Base-by-base conservation (phyloP, 2,113 vertebrate species). In the Burhinus oedicnemus region DNA sequence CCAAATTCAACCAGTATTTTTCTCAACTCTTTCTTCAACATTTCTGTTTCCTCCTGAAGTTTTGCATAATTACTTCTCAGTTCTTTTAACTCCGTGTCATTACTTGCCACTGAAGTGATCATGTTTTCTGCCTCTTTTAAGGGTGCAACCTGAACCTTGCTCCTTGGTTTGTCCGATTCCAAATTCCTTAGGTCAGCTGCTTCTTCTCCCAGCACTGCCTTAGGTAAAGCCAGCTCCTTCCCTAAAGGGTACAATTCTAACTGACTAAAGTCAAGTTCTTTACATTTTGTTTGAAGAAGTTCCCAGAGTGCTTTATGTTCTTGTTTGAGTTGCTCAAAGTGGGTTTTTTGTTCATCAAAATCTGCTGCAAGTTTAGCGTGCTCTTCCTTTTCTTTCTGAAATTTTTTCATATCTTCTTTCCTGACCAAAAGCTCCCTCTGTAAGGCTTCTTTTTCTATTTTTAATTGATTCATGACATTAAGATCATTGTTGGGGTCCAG, bases 381-480 rank as follows among this genome's bases (percentile, higher is more conserved):
- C 1, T 98, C 90, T 42, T 99, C 98, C 51, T 95, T 96, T 81
- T 83, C 96, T 58, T 98, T 98, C 64, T 98, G 97, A 91, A 96
- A 29, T 54, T 94, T 98, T 91, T 97, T 97, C 7, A 68, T 51
- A 8, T 95, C 97, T 96, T 98, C 98, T 92, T 98, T 97, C 55
- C 96, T 96, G 9, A 97, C 96, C 61, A 98, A 83, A 93, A 99
- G 96, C 89, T 99, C 98, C 62, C 97, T 98, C 92, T 98, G 97
- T 6, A 99, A 87, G 30, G 87, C 84, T 25, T 97, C 95, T 47
- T 99, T 99, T 80, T 99, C 98, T 32, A 93, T 92, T 71, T 97
- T 97, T 30, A 98, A 68, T 25, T 97, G 96, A 15, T 78, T 66
- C 2, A 98, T 81, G 60, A 97, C 88, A 10, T 89, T 95, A 84